Evolutionary conservation across 2,888 invertebrate species (phyloP), one percentile per base, ranked within the genome.

Genomic region (Lissocephala sabroskyi): DNA sequence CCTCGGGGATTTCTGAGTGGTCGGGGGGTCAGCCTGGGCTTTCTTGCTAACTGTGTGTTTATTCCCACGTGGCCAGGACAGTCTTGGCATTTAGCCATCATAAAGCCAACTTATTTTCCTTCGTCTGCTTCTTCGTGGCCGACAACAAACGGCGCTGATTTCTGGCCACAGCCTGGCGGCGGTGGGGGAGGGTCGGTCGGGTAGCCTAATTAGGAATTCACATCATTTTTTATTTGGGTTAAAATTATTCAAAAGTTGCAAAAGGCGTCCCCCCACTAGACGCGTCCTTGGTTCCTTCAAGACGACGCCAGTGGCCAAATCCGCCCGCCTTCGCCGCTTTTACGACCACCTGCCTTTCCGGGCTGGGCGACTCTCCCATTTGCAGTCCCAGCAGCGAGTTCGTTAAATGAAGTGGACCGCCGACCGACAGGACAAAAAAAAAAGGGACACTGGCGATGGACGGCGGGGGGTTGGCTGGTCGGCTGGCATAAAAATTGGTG

Each of bases 151-250:
- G 64, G 49, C 68, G 79, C 73, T 78, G 68, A 68, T 68, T 68
- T 68, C 17, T 37, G 19, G 49, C 44, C 57, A 45, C 49, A 29
- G 39, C n/a, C n/a, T n/a, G n/a, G n/a, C n/a, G n/a, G n/a, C n/a
- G n/a, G n/a, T n/a, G n/a, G n/a, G n/a, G n/a, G n/a, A n/a, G n/a
- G n/a, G n/a, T n/a, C n/a, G n/a, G n/a, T n/a, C n/a, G n/a, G 3
- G 23, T 7, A 23, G 75, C 79, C 80, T 82, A 82, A 82, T 84
- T 84, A 82, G 75, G 79, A 82, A 82, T 84, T 82, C 83, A 83
- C 81, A 82, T 84, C 83, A 79, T 80, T 82, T 83, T 84, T 84
- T 84, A 82, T 84, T 83, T 81, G 79, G 83, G 79, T 80, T 80
- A 80, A 82, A 84, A 81, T 84, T 83, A 83, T 82, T 84, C 81